Base-by-base conservation (phyloP, 2,888 invertebrate genomes). In the Eupelmus urozonus region DNA sequence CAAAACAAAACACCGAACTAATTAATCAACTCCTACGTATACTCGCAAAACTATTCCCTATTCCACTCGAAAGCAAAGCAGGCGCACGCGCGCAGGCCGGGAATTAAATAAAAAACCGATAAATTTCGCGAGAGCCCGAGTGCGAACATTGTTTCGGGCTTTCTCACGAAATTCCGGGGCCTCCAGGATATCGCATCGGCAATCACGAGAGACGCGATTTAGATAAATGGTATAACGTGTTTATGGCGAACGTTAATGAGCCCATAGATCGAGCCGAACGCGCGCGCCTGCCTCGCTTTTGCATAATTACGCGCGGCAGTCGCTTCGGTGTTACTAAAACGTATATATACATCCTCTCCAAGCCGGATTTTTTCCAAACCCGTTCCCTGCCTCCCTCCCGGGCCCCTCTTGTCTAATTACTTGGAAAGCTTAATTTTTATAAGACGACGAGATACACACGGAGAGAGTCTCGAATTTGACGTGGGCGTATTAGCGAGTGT, bases 201-300 rank as follows among this genome's bases (percentile, higher is more conserved):
- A 57, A 78, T 78, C 73, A 42, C 51, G 59, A 53, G 11, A 76
- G 59, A 60, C 76, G 73, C 73, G 62, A 78, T 69, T 77, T 69
- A 78, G 78, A 73, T 73, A 73, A 69, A 78, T 72, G 69, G 59
- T 62, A 77, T 72, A 77, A 72, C 72, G 67, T 67, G 77, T 76
- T 63, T 70, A 70, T 57, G 53, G 59, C 23, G 40, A 57, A n/a
- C 62, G 78, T 73, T 78, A 78, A 78, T 78, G 78, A 78, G 73
- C 73, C 69, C 78, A 69, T 63, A 78, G 69, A 69, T 73, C 62
- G 71, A 65, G n/a, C 60, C 40, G 45, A 59, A 53, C 66, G 60
- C 45, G 72, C 45, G 75, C 42, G 55, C 70, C n/a, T n/a, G n/a
- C n/a, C n/a, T n/a, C n/a, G n/a, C n/a, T 55, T 70, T 70, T 76